Conservation (phyloP, 2,888 invertebrate genomes). For the Cremastobaeus sp. region DNA sequence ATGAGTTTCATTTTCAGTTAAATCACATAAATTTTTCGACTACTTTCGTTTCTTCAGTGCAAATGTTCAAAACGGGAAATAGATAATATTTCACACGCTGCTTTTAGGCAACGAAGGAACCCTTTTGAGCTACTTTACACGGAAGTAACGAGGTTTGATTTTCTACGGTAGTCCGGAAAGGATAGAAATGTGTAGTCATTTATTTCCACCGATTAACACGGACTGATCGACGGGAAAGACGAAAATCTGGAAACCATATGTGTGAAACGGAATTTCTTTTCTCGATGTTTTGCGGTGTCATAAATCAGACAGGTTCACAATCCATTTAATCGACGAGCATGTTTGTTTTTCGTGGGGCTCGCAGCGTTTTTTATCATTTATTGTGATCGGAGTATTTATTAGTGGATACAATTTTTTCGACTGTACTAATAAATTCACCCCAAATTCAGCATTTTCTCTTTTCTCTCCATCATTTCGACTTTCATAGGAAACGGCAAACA, state of each 20-base stretch:
- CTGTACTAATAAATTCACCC: too few species aligned
- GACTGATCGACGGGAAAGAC: slow-evolving; percentile 31
- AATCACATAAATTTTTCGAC: too few species aligned
- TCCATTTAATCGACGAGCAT: slow-evolving; percentile 20
- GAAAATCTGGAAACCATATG: slow-evolving; percentile 44
- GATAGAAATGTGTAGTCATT: slow-evolving; percentile 23
- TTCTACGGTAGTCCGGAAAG: slow-evolving; percentile 10
- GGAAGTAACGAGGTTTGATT: slow-evolving; percentile 32
- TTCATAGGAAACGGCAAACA: too few species aligned
- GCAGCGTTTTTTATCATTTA: slow-evolving; percentile 8
- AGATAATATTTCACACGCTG: too few species aligned
- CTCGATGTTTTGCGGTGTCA: slow-evolving; percentile 18
- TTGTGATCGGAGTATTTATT: slow-evolving; percentile 18
- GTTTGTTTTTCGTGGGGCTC: slow-evolving; percentile 15
- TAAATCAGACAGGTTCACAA: slow-evolving; percentile 28
- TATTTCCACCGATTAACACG: slow-evolving; percentile 20
- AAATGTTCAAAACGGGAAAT: too few species aligned
- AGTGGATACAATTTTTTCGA: not conserved
- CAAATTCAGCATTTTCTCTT: too few species aligned
- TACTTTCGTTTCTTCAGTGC: too few species aligned
- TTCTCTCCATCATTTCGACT: too few species aligned
- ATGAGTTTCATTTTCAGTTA: too few species aligned
- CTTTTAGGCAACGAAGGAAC: slow-evolving; percentile 1
- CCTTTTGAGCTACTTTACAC: slow-evolving; percentile 16
- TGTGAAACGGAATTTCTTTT: not conserved